Evolutionary conservation across 2,113 vertebrate genomes (phyloP).

Genomic region (Peromyscus californicus): DNA sequence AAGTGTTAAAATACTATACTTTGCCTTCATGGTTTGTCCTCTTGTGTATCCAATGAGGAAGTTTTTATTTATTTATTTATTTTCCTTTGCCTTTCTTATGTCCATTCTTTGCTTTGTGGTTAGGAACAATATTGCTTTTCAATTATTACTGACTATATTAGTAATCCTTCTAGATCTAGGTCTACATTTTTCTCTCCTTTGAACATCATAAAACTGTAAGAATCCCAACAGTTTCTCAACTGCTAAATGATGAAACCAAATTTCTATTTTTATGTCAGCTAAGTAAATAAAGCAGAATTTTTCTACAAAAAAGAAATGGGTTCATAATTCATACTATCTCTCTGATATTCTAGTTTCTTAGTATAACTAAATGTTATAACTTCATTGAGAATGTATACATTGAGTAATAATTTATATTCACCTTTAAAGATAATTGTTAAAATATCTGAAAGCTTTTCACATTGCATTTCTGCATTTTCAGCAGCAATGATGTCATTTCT

Average conservation of each 20-base stretch:
- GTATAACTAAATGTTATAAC: neutral
- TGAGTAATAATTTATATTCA: neutral
- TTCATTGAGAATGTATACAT: neutral
- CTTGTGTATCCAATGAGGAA: neutral
- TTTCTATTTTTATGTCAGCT: neutral
- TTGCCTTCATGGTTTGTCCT: neutral
- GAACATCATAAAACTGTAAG: neutral
- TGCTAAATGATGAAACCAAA: neutral
- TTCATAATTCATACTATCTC: neutral
- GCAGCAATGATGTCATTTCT: neutral
- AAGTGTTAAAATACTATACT: neutral
- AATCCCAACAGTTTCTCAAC: neutral
- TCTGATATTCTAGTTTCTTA: neutral
- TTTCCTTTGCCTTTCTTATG: neutral
- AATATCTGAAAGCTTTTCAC: neutral
- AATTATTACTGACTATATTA: neutral
- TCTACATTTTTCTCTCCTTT: neutral
- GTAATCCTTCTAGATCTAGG: neutral
- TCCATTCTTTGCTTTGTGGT: neutral
- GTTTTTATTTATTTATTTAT: neutral
- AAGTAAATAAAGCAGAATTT: constrained; percentile 3
- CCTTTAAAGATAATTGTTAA: neutral
- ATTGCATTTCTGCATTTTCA: neutral
- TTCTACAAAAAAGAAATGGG: neutral
- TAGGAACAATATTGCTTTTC: neutral